Base-by-base conservation (phyloP, 2,888 invertebrate species). In the Ennomos erosarius region DNA sequence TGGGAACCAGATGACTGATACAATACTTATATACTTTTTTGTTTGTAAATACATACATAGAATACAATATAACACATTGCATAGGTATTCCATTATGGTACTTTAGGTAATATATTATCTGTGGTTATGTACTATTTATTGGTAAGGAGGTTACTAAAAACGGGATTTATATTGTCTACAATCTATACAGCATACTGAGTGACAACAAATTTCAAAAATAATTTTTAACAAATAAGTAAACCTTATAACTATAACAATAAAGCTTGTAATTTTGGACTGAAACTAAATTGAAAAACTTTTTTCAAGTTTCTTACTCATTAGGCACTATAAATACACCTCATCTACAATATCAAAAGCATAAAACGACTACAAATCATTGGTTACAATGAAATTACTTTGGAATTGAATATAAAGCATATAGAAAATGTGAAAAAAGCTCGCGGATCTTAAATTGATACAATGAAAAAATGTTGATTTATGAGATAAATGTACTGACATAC, bases 191-290 rank as follows among this genome's bases (percentile, higher is more conserved):
- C 34, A 44, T 34, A 44, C 33, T 10, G 11, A 35, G 10, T 9
- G 10, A 48, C 38, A 48, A n/a, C 9, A 38, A 16, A 11, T 16
- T 33, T 49, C 8, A 12, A 40, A 40, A 40, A 9, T 40, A 50
- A 26, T n/a, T 11, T 10, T 9, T 49, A 39, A 39, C 39, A 39
- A 49, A 39, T 10, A 34, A 40, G 33, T 35, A 50, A 44, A 26
- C 39, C 48, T 48, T 44, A 53, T 16, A n/a, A 35, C 16, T 34
- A 9, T 42, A 48, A 43, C 38, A 52, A 52, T 58, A 53, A 58
- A 58, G 58, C 58, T 58, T 42, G 38, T 10, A 43, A 58, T 42
- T 57, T 57, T 52, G 47, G 48, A 43, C 48, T 45, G 16, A 11
- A 43, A 47, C 12, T 52, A 57, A 50, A 42, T 50, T n/a, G n/a